phyloP scores from a whole-genome alignment of 2,113 vertebrate species.

The Anhinga rufa region DNA sequence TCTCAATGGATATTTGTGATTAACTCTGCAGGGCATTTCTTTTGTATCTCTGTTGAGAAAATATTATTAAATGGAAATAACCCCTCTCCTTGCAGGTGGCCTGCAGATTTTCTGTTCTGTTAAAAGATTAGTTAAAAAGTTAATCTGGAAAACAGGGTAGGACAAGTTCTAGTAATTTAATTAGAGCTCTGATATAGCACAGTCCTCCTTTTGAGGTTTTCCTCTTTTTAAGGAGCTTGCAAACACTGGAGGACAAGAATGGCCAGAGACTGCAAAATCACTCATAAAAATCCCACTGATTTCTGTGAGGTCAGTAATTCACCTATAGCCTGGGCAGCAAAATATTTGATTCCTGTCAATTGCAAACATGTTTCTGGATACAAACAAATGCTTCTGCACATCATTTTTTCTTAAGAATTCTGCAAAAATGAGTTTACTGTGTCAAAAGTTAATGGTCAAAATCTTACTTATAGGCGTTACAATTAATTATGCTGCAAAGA shows the following conservation, averaged over 20 bases:
- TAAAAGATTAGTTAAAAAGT: neutral
- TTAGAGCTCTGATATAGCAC: neutral
- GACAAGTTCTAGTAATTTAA: neutral
- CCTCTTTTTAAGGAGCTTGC: neutral
- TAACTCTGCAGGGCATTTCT: neutral
- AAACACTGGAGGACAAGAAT: neutral
- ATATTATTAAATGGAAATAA: neutral
- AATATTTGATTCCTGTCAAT: neutral
- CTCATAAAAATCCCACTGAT: neutral
- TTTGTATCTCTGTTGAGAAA: constrained; percentile 2
- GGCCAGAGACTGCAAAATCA: neutral
- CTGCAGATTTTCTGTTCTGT: neutral
- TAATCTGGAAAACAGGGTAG: neutral
- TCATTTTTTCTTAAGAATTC: neutral
- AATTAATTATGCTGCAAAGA: neutral
- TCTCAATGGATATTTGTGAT: constrained; percentile 18
- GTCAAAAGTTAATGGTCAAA: neutral
- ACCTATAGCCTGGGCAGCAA: neutral
- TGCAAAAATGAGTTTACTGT: neutral
- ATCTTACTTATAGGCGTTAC: neutral
- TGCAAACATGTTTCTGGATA: neutral
- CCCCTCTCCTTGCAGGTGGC: neutral
- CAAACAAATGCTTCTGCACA: neutral
- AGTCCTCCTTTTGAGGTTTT: neutral
- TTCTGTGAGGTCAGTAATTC: neutral